phyloP scores from a whole-genome alignment of 2,113 vertebrate species.

The Axis porcinus region DNA sequence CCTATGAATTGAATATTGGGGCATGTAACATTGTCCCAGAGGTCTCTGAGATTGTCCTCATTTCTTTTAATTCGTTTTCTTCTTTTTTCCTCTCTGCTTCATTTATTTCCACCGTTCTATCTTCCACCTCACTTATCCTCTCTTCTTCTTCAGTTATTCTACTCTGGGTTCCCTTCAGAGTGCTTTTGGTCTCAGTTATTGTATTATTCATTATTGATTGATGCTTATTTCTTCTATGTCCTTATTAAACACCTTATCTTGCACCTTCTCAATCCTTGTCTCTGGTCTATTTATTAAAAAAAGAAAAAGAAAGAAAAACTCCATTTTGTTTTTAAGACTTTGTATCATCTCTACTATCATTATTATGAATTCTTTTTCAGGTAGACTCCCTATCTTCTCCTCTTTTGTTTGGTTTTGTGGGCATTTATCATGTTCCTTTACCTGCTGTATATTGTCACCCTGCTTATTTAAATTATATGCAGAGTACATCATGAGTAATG shows the following conservation, averaged over 20 bases:
- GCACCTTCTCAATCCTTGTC: background rate
- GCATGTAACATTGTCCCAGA: background rate
- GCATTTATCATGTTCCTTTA: background rate
- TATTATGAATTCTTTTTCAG: background rate
- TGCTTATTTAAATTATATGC: background rate
- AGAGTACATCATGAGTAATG: background rate
- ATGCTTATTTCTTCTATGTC: background rate
- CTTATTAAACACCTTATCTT: background rate
- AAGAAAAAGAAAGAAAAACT: background rate
- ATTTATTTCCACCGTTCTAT: background rate
- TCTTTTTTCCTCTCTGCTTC: background rate
- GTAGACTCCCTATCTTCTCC: background rate
- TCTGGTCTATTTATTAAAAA: background rate
- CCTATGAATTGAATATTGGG: background rate
- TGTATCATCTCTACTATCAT: background rate
- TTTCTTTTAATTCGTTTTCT: background rate
- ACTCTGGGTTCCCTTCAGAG: background rate
- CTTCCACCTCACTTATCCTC: background rate
- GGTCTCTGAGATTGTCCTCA: background rate
- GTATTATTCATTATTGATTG: background rate
- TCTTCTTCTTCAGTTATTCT: background rate
- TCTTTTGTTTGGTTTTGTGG: background rate
- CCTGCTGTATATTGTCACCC: background rate
- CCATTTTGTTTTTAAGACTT: background rate
- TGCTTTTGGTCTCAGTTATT: background rate